Conservation (phyloP, 2,888 invertebrate genomes). For the Aphidius colemani region DNA sequence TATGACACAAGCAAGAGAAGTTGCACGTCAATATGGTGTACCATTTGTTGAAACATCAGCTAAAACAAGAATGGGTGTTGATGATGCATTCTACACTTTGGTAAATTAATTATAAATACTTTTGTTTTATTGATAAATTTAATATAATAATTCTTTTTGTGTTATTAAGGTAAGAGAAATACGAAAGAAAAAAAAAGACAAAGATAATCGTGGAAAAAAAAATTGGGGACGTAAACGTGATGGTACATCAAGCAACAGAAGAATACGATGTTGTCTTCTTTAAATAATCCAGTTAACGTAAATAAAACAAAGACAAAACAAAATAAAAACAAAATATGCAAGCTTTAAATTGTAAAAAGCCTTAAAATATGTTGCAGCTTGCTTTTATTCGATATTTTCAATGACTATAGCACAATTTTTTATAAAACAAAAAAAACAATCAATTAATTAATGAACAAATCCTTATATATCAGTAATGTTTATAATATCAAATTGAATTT, state of each 20-base stretch:
- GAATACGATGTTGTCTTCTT: conserved; percentile 55
- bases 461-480: conserved; percentile 42
- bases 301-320: neutral
- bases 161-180: conserved; percentile 71
- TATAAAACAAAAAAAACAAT: conserved; percentile 24
- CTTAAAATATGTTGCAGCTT: conserved; percentile 38
- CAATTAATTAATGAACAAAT: conserved; percentile 29
- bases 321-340: conserved; percentile 39
- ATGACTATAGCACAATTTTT: conserved; percentile 48
- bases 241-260: conserved; percentile 52
- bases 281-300: conserved; percentile 44
- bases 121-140: too few relatives aligned
- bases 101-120: conserved; percentile 66
- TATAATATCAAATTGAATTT: conserved; percentile 45
- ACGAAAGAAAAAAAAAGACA: conserved; percentile 77
- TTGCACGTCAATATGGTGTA: conserved; percentile 93
- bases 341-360: conserved; percentile 50
- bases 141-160: neutral
- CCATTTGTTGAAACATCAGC: conserved; percentile 99
- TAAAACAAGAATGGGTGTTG: conserved; percentile 98
- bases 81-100: conserved; percentile 99
- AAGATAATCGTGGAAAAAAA: conserved; percentile 77
- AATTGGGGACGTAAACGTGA: conserved; percentile 64
- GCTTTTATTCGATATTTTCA: conserved; percentile 40
- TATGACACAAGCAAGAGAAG: conserved; percentile 91